phyloP scores from a whole-genome alignment of 2,797 vertebrate genomes.

The Enteromius thamalakanensis region DNA sequence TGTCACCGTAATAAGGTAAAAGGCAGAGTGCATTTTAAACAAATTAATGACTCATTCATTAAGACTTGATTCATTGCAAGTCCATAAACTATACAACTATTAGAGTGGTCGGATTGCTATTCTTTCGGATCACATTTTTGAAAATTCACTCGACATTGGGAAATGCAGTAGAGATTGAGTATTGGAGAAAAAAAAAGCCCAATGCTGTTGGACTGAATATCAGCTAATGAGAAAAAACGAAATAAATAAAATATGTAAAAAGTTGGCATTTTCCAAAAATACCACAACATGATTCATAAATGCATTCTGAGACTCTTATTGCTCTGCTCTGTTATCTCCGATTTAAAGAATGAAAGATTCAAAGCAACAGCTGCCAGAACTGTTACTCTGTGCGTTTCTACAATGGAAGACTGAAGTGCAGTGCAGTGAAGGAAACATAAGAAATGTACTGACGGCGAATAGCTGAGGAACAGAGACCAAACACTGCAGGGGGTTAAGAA shows the following conservation, averaged over 20 bases:
- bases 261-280: background rate
- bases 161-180: background rate
- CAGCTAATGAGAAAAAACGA: background rate
- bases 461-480: slow-evolving; percentile 13
- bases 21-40: background rate
- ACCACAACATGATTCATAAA: slow-evolving; percentile 10
- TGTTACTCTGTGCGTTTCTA: slow-evolving; percentile 12
- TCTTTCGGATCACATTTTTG: background rate
- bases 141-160: background rate
- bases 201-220: background rate
- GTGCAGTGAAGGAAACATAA: slow-evolving; percentile 15
- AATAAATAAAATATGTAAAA: slow-evolving; percentile 1
- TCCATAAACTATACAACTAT: background rate
- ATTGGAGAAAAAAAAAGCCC: background rate
- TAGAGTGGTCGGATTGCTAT: background rate
- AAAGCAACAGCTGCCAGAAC: slow-evolving; percentile 45
- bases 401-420: slow-evolving; percentile 17
- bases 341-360: slow-evolving; percentile 33
- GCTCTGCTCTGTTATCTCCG: slow-evolving; percentile 26
- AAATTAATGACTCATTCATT: background rate
- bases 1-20: slow-evolving; percentile 41
- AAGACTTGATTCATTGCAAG: background rate
- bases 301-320: background rate
- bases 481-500: slow-evolving; percentile 31
- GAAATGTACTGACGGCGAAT: slow-evolving; percentile 14